Conservation (phyloP, 2,797 vertebrate genomes). For the Enteromius treurensis region DNA sequence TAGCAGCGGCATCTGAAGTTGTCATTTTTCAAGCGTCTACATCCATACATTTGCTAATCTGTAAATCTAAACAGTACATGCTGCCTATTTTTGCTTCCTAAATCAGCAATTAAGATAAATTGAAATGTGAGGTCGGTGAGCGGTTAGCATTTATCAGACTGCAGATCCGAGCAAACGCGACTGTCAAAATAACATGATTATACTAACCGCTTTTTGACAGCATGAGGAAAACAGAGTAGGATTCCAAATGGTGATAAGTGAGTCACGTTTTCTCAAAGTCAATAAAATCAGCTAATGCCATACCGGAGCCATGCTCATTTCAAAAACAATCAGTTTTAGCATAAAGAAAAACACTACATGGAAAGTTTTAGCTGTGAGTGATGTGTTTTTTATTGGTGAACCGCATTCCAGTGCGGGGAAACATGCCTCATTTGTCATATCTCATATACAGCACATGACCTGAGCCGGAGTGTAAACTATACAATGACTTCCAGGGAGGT, state of each 20-base stretch:
- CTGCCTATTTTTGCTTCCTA: conserved; percentile 4
- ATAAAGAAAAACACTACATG: conserved; percentile 25
- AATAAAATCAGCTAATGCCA: conserved; percentile 37
- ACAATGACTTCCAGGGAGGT: conserved; percentile 14
- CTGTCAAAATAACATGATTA: conserved; percentile 39
- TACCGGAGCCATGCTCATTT: conserved; percentile 17
- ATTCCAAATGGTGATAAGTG: conserved; percentile 35
- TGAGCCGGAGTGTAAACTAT: neutral
- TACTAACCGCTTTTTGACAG: conserved; percentile 32
- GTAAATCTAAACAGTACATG: neutral
- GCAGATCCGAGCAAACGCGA: conserved; percentile 6
- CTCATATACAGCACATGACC: conserved; percentile 18
- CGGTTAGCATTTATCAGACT: conserved; percentile 38
- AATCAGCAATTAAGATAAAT: conserved; percentile 31
- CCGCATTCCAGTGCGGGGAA: neutral
- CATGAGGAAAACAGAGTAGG: conserved; percentile 8
- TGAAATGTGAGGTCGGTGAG: conserved; percentile 21
- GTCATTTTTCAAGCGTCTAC: neutral
- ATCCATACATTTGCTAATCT: conserved; percentile 8
- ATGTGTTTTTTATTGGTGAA: conserved; percentile 27
- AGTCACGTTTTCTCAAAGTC: conserved; percentile 28
- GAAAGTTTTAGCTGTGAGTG: conserved; percentile 26
- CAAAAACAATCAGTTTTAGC: conserved; percentile 27
- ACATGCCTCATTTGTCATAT: conserved; percentile 33
- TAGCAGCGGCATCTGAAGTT: neutral